Evolutionary conservation across 2,888 invertebrate species (phyloP).

Genomic region (Thymelicus acteon): DNA sequence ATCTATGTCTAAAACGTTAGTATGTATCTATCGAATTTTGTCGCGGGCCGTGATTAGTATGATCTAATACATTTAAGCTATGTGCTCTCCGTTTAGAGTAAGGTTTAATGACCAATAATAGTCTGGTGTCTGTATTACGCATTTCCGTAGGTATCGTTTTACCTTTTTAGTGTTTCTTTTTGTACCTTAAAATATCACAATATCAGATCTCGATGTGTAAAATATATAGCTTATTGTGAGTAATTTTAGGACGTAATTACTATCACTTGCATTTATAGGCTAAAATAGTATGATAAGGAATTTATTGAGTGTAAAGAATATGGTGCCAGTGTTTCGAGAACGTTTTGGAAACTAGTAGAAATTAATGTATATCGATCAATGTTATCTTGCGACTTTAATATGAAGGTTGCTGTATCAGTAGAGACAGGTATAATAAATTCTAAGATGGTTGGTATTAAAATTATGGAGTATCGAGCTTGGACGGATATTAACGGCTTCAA

Average conservation of each 20-base stretch:
- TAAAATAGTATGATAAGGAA: conserved; percentile 31
- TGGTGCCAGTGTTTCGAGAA: conserved; percentile 29
- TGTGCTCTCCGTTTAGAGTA: background rate
- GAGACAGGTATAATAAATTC: background rate
- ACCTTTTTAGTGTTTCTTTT: background rate
- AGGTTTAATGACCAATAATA: conserved; percentile 1
- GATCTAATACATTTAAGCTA: background rate
- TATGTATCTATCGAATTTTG: background rate
- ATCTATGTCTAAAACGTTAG: background rate
- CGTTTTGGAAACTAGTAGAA: conserved; percentile 18
- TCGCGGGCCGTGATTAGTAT: background rate
- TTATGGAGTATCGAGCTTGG: no score
- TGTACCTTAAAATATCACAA: conserved; percentile 1
- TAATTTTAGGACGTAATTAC: conserved; percentile 21
- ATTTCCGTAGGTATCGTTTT: background rate
- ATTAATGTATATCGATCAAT: background rate
- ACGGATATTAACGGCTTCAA: no score
- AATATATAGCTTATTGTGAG: conserved; percentile 18
- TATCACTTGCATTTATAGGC: conserved; percentile 40
- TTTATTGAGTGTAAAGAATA: conserved; percentile 25
- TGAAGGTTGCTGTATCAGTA: background rate
- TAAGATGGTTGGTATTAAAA: background rate
- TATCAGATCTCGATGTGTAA: conserved; percentile 33
- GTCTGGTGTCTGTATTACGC: background rate
- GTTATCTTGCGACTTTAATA: background rate